Evolutionary conservation across 2,888 invertebrate species (phyloP).

Genomic region (Helleia helle): DNA sequence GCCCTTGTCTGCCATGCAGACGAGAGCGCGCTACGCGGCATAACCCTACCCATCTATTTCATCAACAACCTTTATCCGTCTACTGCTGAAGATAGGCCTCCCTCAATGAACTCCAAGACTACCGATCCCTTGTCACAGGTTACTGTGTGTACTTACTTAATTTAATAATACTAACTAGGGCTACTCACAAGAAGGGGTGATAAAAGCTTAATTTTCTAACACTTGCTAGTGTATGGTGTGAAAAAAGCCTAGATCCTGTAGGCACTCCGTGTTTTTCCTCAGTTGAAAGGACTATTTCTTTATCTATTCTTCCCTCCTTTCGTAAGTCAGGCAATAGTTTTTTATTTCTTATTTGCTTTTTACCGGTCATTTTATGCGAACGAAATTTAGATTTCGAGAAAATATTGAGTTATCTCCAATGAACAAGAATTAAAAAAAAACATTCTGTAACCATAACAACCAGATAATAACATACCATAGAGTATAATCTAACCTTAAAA

Average conservation of each 20-base stretch:
- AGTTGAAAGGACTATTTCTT: constrained; percentile 50
- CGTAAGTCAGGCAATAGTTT: constrained; percentile 52
- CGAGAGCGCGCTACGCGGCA: too few species aligned
- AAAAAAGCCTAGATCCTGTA: constrained; percentile 67
- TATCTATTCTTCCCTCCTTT: constrained; percentile 52
- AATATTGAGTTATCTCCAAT: background rate
- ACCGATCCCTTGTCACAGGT: too few species aligned
- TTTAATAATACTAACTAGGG: too few species aligned
- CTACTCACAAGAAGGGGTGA: constrained; percentile 56
- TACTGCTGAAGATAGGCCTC: too few species aligned
- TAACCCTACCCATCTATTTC: too few species aligned
- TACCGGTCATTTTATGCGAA: constrained; percentile 27
- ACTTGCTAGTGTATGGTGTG: constrained; percentile 76
- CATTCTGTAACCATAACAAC: background rate
- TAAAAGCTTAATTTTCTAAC: constrained; percentile 61
- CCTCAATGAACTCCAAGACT: too few species aligned
- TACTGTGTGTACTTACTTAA: too few species aligned
- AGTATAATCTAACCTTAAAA: too few species aligned
- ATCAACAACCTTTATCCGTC: too few species aligned
- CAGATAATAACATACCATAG: too few species aligned
- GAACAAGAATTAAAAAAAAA: background rate
- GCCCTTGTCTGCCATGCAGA: too few species aligned
- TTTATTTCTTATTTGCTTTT: constrained; percentile 58
- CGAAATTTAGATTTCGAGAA: constrained; percentile 7
- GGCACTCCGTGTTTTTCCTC: constrained; percentile 51